phyloP scores from a whole-genome alignment of 2,888 invertebrate species.

The Mimachlamys varia region DNA sequence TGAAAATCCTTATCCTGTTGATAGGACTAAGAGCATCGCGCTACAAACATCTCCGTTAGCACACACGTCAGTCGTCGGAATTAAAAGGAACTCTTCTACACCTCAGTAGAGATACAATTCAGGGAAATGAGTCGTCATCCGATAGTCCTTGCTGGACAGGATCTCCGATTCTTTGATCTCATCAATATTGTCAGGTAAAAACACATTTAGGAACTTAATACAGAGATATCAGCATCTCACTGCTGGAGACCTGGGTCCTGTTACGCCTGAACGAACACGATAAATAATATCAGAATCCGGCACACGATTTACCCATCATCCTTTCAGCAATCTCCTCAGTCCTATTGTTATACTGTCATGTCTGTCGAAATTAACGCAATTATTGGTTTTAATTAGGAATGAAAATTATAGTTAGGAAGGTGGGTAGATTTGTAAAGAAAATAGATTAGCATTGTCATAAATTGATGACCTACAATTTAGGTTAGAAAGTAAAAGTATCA shows the following conservation, averaged over 20 bases:
- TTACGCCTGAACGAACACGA: neutral
- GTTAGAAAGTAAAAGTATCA: neutral
- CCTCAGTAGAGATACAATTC: constrained; percentile 8
- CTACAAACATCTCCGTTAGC: neutral
- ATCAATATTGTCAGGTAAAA: constrained; percentile 22
- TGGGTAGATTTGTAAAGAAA: constrained; percentile 12
- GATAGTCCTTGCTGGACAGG: neutral
- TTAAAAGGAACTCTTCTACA: constrained; percentile 11
- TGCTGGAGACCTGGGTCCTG: neutral
- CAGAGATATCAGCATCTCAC: neutral
- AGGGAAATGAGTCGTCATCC: constrained; percentile 20
- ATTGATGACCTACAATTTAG: constrained; percentile 24
- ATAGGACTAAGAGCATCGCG: neutral
- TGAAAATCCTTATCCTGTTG: constrained; percentile 15
- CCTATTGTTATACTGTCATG: constrained; percentile 12
- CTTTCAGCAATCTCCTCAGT: neutral
- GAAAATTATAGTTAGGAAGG: neutral
- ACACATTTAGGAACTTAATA: constrained; percentile 17
- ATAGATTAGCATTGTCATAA: neutral
- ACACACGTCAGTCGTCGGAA: neutral
- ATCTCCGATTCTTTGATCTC: neutral
- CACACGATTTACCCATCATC: constrained; percentile 25
- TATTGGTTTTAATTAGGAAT: constrained; percentile 24
- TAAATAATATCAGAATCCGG: constrained; percentile 23
- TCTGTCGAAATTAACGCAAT: constrained; percentile 28